Conservation (phyloP, 2,113 vertebrate genomes). For the Myrmophylax atrothorax region DNA sequence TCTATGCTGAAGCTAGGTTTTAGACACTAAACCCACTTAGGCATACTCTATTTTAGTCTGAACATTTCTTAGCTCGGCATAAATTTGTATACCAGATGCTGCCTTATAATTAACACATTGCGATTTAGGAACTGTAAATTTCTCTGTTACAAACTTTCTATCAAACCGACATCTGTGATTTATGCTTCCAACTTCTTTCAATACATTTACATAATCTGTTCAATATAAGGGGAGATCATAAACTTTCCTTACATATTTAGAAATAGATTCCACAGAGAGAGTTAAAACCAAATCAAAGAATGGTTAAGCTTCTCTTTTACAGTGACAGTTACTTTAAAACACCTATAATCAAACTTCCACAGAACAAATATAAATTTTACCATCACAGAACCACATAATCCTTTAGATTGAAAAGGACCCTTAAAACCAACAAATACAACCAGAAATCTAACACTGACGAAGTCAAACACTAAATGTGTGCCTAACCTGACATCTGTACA, state of each 20-base stretch:
- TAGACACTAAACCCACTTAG: conserved; percentile 58
- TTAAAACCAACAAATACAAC: neutral
- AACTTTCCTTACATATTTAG: conserved; percentile 64
- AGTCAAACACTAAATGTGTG: neutral
- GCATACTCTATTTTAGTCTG: conserved; percentile 72
- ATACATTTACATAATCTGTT: conserved; percentile 83
- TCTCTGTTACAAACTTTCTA: conserved; percentile 80
- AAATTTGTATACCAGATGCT: conserved; percentile 83
- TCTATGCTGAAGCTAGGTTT: conserved; percentile 37
- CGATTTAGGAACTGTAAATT: conserved; percentile 78
- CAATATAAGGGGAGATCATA: conserved; percentile 70
- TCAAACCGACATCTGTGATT: conserved; percentile 82
- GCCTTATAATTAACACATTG: conserved; percentile 79
- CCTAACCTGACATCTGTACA: neutral
- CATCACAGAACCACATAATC: neutral
- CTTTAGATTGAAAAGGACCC: neutral
- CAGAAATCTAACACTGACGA: neutral
- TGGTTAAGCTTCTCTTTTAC: conserved; percentile 27
- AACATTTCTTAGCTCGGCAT: conserved; percentile 78
- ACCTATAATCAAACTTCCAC: conserved; percentile 21
- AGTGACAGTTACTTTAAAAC: conserved; percentile 16
- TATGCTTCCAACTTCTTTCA: conserved; percentile 77
- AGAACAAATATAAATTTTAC: neutral
- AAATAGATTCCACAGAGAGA: conserved; percentile 53
- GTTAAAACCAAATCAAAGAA: conserved; percentile 67